Evolutionary conservation across 2,797 vertebrate genomes (phyloP).

Genomic region (Acanthurus tractus): DNA sequence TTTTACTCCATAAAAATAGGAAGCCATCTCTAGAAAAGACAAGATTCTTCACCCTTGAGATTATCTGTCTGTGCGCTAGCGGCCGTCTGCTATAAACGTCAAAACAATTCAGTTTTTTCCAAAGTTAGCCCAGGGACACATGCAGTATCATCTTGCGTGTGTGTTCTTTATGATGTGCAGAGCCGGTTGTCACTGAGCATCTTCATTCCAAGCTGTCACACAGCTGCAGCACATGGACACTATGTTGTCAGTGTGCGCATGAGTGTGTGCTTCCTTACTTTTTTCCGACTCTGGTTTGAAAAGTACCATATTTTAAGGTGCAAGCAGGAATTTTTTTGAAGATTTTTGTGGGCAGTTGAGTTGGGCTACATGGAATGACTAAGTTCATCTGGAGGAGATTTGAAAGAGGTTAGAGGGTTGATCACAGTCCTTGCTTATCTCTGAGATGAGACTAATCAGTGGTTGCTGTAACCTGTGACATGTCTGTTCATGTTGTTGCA

Average conservation of each 20-base stretch:
- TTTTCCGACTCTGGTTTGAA: conserved; percentile 24
- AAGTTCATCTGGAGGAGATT: not conserved
- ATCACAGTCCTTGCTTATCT: not conserved
- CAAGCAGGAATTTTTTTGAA: not conserved
- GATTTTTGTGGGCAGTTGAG: not conserved
- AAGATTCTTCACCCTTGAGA: not conserved
- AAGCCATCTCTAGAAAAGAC: not conserved
- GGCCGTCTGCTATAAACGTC: conserved; percentile 56
- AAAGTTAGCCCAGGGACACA: conserved; percentile 30
- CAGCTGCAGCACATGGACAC: conserved; percentile 25
- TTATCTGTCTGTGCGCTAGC: conserved; percentile 19
- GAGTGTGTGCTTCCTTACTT: not conserved
- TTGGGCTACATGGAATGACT: not conserved
- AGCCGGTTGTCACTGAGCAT: conserved; percentile 47
- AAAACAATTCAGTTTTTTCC: conserved; percentile 36
- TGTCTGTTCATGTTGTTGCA: conserved; percentile 4
- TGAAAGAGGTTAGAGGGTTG: not conserved
- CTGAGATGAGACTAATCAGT: not conserved
- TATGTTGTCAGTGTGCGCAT: conserved; percentile 8
- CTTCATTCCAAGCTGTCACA: conserved; percentile 55
- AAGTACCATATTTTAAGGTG: conserved; percentile 26
- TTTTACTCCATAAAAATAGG: conserved; percentile 18
- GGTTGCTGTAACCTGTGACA: not conserved
- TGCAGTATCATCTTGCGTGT: conserved; percentile 35
- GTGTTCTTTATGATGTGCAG: conserved; percentile 35